Evolutionary conservation across 1,140 invertebrate species (phyloP), one percentile per base, ranked within the genome.

Genomic region (Pteromalus puparum): DNA sequence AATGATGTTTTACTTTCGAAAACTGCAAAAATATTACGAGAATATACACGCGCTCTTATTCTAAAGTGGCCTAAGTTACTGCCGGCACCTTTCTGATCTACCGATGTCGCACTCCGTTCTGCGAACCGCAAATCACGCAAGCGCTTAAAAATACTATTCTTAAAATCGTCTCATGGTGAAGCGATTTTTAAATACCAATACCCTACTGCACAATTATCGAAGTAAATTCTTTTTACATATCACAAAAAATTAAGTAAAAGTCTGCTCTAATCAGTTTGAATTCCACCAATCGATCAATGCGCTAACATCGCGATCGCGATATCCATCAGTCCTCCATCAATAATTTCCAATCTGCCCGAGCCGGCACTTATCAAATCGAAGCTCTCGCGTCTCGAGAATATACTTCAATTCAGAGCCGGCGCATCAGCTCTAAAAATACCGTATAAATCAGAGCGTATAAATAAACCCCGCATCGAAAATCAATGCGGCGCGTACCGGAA

Each of bases 61-160:
- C 30, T 12, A 15, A 68, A 61, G 4, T 5, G 13, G 21, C n/a
- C 38, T 26, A 42, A 79, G 61, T 24, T 79, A 26, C 26, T 18
- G 21, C 61, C 61, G 53, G 12, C 46, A 53, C 1, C 18, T 10
- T 21, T 80, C 24, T 42, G 0, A 24, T 10, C 79, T 28, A 81
- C 73, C 38, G 65, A 61, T 81, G 79, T 73, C 38, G 28, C 68
- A 81, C 42, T 81, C 48, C 48, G 21, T 73, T 70, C 68, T 34
- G 28, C 34, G 68, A 81, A 61, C 13, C 7, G 5, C 6, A 21
- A 81, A n/a, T 61, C 18, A 18, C 53, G 38, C 18, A 18, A 53
- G 46, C n/a, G 15, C 26, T 81, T 46, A 15, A 28, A 53, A 80
- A 80, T 72, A 15, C n/a, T 34, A 48, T 18, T 67, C 30, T 73